Percentiles rank a stretch among this genome's conserved stretches.
phyloP scores from a whole-genome alignment of 2,797 vertebrate species.

The Acrossocheilus fasciatus region DNA sequence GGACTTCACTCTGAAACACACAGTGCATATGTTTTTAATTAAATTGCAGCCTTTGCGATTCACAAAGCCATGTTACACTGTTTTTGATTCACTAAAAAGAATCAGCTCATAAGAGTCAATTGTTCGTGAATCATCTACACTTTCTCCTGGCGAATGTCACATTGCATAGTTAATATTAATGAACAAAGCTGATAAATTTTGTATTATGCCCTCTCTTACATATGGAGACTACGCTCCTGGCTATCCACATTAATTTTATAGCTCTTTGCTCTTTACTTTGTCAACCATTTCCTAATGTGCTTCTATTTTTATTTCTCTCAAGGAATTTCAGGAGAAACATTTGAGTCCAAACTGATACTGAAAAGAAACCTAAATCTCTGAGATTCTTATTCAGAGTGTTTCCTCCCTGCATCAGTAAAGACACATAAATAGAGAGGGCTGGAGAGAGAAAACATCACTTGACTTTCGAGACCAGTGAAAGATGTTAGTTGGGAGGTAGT shows the following conservation, averaged over 20 bases:
- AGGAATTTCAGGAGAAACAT: neutral
- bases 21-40: neutral
- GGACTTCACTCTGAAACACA: neutral
- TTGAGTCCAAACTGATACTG: neutral
- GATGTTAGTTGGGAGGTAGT: conserved; percentile 25
- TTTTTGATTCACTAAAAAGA: conserved; percentile 13
- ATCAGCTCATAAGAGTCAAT: neutral
- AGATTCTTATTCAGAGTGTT: neutral
- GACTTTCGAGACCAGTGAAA: conserved; percentile 23
- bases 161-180: conserved; percentile 17
- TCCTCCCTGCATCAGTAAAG: neutral
- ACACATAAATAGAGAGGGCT: conserved; percentile 13
- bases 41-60: neutral
- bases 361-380: neutral
- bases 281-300: conserved; percentile 17
- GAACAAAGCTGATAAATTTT: conserved; percentile 3
- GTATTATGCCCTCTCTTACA: conserved; percentile 7
- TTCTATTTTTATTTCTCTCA: conserved; percentile 30
- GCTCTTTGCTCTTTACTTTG: conserved; percentile 23
- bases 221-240: conserved; percentile 7
- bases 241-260: conserved; percentile 12
- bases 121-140: neutral
- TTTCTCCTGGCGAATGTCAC: neutral
- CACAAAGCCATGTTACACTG: neutral
- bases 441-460: conserved; percentile 6